These are phyloP conservation scores for Aphaenogaster ashmeadi DNA, from an alignment of 1,140 invertebrate genomes.

Conservation along the genomic window DNA sequence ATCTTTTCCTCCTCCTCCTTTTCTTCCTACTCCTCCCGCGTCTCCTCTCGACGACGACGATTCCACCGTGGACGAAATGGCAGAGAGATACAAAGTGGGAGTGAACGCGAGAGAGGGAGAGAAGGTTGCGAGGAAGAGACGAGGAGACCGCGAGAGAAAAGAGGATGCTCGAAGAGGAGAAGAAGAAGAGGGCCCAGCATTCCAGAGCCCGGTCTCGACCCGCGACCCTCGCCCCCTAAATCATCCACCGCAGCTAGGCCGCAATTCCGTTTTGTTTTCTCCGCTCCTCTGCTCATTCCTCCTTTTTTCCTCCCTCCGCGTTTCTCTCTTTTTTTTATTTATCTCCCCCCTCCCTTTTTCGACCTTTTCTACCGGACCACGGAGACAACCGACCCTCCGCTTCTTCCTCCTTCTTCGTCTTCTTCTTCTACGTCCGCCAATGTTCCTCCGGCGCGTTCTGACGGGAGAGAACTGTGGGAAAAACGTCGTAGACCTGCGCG, in stretches of 20 bases:
- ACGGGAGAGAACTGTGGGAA: constrained; percentile 77
- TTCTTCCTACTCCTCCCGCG: constrained; percentile 71
- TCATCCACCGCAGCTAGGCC: constrained; percentile 84
- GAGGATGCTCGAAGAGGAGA: constrained; percentile 60
- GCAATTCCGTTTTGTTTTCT: constrained; percentile 84
- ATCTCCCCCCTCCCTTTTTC: constrained; percentile 66
- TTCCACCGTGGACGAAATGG: constrained; percentile 63
- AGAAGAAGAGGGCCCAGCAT: constrained; percentile 80
- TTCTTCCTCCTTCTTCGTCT: constrained; percentile 51
- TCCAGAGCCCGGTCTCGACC: constrained; percentile 85
- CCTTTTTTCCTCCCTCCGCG: constrained; percentile 55
- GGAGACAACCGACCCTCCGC: constrained; percentile 75
- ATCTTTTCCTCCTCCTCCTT: constrained; percentile 77
- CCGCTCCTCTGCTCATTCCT: constrained; percentile 71
- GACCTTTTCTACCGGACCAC: constrained; percentile 70
- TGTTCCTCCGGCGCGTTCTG: constrained; percentile 55
- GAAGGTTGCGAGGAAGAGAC: constrained; percentile 5
- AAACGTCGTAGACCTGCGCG: constrained; percentile 58
- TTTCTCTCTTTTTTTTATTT: constrained; percentile 72
- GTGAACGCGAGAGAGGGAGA: constrained; percentile 48
- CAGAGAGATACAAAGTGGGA: constrained; percentile 60
- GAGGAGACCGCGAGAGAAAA: constrained; percentile 42
- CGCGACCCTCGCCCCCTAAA: constrained; percentile 87
- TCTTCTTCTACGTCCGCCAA: constrained; percentile 55
- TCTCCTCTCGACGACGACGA: constrained; percentile 55